Base-by-base conservation (phyloP, 2,113 vertebrate genomes). In the Carettochelys insculpta region DNA sequence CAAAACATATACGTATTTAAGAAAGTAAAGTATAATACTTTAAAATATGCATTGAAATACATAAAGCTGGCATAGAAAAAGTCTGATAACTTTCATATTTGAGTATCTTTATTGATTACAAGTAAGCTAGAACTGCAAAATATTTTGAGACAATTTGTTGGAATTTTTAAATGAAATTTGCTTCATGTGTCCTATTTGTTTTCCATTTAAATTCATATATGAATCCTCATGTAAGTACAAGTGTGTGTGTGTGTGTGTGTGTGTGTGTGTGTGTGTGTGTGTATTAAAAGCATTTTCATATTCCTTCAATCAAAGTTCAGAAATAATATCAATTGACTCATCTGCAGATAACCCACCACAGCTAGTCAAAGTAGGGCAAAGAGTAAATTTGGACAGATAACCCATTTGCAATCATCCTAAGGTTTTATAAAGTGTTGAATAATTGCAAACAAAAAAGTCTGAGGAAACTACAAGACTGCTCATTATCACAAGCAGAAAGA, bases 101-200 rank as follows among this genome's bases (percentile, higher is more conserved):
- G 51, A 68, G 29, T 31, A 68, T 52, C 68, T 17, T 73, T 16
- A 5, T 19, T 1, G 20, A 27, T 6, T 0, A 0, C 13, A 45
- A 43, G 10, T 8, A 47, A 24, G 22, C 34, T 53, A 0, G 5
- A 45, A 73, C 24, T 41, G 41, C 65, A 71, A 71, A 71, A 24
- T 41, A 71, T 20, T 41, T 73, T 25, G 68, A 73, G 68, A 73
- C 41, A 24, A 73, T 73, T 73, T 73, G 68, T 25, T 41, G 38
- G n/a, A 71, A 71, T 71, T 71, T 41, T 41, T 71, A 38, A 19
- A 71, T 65, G 58, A 65, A 65, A n/a, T 65, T 65, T 65, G 31
- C n/a, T n/a, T 34, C 14, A 17, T 5, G 27, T 27, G 4, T 54
- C 53, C 53, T 54, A 38, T 71, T 71, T 41, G 10, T 71, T 38